A percentile compares a stretch with the other conserved stretches of the same genome.
Conservation (phyloP, 2,113 vertebrate genomes). For the Phaethornis superciliosus region DNA sequence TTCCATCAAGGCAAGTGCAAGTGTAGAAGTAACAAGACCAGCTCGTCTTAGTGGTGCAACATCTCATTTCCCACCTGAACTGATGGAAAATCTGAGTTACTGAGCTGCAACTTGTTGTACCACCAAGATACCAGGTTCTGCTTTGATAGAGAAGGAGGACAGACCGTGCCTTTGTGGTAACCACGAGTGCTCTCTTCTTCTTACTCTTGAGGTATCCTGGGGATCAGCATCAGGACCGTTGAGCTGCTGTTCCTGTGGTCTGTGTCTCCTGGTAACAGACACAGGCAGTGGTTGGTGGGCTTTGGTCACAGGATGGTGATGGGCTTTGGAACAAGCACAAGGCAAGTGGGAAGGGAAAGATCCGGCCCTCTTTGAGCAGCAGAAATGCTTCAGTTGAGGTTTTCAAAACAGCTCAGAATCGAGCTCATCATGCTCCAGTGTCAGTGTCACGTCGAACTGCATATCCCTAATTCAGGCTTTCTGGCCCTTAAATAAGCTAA, state of each 20-base stretch:
- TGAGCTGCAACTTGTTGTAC: neutral
- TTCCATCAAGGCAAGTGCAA: neutral
- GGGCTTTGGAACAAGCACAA: neutral
- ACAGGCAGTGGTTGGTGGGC: too few relatives aligned
- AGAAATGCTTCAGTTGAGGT: neutral
- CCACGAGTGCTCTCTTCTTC: neutral
- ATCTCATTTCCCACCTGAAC: neutral
- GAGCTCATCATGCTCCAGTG: neutral
- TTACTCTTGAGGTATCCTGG: neutral
- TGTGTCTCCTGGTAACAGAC: neutral
- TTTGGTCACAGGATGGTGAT: too few relatives aligned
- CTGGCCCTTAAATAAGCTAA: constrained; percentile 10
- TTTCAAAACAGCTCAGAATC: neutral
- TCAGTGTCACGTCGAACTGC: neutral
- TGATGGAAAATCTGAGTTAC: neutral
- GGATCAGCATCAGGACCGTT: neutral
- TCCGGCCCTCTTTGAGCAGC: neutral
- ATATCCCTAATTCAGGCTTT: neutral
- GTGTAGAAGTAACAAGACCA: neutral
- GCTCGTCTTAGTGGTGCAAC: neutral
- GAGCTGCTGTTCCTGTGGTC: neutral
- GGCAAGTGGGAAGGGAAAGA: neutral
- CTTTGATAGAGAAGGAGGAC: neutral
- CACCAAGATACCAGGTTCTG: neutral
- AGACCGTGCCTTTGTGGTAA: neutral